Conservation (phyloP, 1,140 invertebrate genomes). For the Zaprionus taronus region DNA sequence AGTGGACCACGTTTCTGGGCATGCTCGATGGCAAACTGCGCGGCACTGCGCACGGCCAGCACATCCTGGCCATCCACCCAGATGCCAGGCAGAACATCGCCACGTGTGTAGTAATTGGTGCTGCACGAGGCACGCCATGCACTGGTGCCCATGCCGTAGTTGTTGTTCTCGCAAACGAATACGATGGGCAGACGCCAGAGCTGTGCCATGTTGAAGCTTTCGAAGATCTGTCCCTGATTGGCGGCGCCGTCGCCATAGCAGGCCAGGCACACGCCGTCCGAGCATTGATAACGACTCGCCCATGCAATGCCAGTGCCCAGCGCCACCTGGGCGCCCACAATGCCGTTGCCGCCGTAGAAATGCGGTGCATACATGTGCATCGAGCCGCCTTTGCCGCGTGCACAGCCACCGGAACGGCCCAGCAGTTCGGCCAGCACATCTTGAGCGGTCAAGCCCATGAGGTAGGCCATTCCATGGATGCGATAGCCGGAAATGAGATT, state of each 20-base stretch:
- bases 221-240: slow-evolving; percentile 94
- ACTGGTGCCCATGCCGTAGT: slow-evolving; percentile 93
- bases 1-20: slow-evolving; percentile 92
- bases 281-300: slow-evolving; percentile 93
- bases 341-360: slow-evolving; percentile 94
- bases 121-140: slow-evolving; percentile 90
- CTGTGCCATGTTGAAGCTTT: slow-evolving; percentile 91
- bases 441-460: slow-evolving; percentile 90
- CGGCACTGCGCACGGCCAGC: slow-evolving; percentile 94
- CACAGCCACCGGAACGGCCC: slow-evolving; percentile 88
- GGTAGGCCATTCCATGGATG: slow-evolving; percentile 88
- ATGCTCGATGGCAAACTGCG: slow-evolving; percentile 90
- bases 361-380: slow-evolving; percentile 88
- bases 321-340: slow-evolving; percentile 94
- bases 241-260: slow-evolving; percentile 99
- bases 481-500: slow-evolving; percentile 89
- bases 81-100: slow-evolving; percentile 88
- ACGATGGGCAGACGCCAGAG: slow-evolving; percentile 96
- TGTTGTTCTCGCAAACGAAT: slow-evolving; percentile 98
- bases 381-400: slow-evolving; percentile 89
- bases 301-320: slow-evolving; percentile 96
- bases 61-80: slow-evolving; percentile 96
- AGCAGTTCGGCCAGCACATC: slow-evolving; percentile 95
- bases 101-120: slow-evolving; percentile 92
- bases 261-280: slow-evolving; percentile 92